phyloP scores from a whole-genome alignment of 2,888 invertebrate genomes.

The Sesia apiformis region DNA sequence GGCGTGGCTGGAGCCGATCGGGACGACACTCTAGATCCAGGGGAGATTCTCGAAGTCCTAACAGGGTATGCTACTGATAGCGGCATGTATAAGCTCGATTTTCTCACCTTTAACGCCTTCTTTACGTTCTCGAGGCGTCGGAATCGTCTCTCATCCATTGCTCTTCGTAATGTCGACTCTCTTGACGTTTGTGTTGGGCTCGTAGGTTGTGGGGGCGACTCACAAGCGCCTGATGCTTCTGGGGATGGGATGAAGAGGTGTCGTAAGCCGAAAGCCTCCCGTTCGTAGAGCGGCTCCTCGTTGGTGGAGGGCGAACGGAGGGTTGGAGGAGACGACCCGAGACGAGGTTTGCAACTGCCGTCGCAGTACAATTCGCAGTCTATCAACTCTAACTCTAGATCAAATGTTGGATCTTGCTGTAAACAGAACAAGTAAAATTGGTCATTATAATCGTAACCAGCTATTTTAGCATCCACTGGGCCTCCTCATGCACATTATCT shows the following conservation, averaged over 20 bases:
- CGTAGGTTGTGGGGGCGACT: conserved; percentile 87
- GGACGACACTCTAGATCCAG: conserved; percentile 77
- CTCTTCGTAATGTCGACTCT: conserved; percentile 81
- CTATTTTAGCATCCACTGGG: too few species aligned
- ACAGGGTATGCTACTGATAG: conserved; percentile 55
- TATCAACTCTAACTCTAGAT: conserved; percentile 51
- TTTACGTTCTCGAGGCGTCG: conserved; percentile 51
- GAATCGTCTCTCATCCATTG: conserved; percentile 66
- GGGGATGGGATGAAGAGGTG: conserved; percentile 41
- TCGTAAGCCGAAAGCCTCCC: conserved; percentile 40
- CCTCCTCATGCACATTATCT: too few species aligned
- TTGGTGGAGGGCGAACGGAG: conserved; percentile 35
- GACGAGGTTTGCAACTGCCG: conserved; percentile 49
- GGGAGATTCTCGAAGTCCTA: conserved; percentile 46
- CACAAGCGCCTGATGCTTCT: conserved; percentile 38
- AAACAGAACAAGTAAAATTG: too few species aligned
- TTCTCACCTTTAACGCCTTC: conserved; percentile 55
- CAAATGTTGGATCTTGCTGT: conserved; percentile 45
- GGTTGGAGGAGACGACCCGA: conserved; percentile 49
- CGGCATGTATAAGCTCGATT: conserved; percentile 82
- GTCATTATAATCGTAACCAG: too few species aligned
- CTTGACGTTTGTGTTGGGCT: conserved; percentile 85
- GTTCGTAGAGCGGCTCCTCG: conserved; percentile 40
- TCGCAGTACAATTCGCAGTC: conserved; percentile 59
- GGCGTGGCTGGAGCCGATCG: conserved; percentile 88